Evolutionary conservation across 30 jellyfish, hydroid and myxozoan genomes (phyloP), one percentile per base, ranked within the genome.

Genomic region (Pelagia noctiluca): DNA sequence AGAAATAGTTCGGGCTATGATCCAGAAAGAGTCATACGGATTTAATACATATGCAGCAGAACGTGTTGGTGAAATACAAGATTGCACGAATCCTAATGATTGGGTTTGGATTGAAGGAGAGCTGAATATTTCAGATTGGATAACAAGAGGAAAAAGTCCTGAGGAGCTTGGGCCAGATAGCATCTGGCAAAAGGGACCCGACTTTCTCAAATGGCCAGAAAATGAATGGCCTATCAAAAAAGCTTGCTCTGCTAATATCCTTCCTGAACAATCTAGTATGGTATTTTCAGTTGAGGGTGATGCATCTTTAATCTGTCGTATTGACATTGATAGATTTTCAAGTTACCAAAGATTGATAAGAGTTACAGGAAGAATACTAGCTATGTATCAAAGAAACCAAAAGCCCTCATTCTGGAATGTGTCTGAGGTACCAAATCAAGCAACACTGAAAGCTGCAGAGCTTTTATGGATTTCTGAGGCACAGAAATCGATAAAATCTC

Each of bases 41-140:
- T 65, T 50, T 64, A 80, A 80, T 24, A 53, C 87, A 11, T 80
- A 57, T 50, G 38, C 50, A 18, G 90, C 90, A 5, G 34, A n/a
- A n/a, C 32, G 87, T 25, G 35, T 1, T 34, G 77, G 89, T 2
- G 88, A 63, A 33, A 62, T 63, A 24, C 90, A 80, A 35, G 0
- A 64, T 4, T n/a, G 0, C 60, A 50, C 90, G 11, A 73, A n/a
- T 63, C 90, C 87, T 8, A 23, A 86, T 8, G 31, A 80, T n/a
- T 77, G 86, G 89, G n/a, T 1, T 29, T 60, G 35, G 64, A 30
- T 0, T 0, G 28, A 29, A 12, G 52, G 0, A 52, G 57, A 36
- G 31, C 3, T 62, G 28, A 80, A 62, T 47, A 35, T 63, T 19
- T 75, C 88, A 2, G 78, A 63, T 63, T 29, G 42, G 3, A 49